These are phyloP conservation scores for Nipponia nippon DNA, from an alignment of 2,113 vertebrate species.

Conservation along the genomic window DNA sequence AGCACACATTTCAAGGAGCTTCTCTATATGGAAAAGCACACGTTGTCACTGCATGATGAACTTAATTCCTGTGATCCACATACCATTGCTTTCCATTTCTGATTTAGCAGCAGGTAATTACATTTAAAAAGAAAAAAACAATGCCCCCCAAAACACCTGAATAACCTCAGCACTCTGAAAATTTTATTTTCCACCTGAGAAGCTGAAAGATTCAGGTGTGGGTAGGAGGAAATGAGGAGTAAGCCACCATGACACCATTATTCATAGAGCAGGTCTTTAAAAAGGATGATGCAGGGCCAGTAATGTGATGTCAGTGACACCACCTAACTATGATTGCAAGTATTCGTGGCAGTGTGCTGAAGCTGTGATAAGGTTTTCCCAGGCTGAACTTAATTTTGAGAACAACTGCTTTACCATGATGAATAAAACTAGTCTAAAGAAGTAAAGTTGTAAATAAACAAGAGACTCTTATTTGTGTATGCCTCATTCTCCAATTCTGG, in stretches of 20 bases:
- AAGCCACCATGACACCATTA: neutral
- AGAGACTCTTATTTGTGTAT: neutral
- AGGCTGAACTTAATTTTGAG: neutral
- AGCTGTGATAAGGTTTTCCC: neutral
- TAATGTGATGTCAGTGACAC: neutral
- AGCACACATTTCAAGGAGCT: neutral
- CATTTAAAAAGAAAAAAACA: neutral
- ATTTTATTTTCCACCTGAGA: neutral
- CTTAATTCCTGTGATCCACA: neutral
- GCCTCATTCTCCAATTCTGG: neutral
- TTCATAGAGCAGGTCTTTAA: neutral
- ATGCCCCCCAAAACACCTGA: rapidly evolving
- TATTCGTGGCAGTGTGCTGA: neutral
- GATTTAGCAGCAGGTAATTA: neutral
- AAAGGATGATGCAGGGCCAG: neutral
- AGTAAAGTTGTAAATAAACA: neutral
- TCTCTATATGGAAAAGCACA: neutral
- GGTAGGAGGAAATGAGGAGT: neutral
- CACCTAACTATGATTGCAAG: neutral
- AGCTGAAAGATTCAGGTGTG: neutral
- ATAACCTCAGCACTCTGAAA: neutral
- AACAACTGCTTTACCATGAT: neutral
- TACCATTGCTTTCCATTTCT: neutral
- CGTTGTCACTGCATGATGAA: neutral
- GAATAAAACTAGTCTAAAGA: neutral